Conservation (phyloP, 1,140 invertebrate species). For the Antheraea mylitta region DNA sequence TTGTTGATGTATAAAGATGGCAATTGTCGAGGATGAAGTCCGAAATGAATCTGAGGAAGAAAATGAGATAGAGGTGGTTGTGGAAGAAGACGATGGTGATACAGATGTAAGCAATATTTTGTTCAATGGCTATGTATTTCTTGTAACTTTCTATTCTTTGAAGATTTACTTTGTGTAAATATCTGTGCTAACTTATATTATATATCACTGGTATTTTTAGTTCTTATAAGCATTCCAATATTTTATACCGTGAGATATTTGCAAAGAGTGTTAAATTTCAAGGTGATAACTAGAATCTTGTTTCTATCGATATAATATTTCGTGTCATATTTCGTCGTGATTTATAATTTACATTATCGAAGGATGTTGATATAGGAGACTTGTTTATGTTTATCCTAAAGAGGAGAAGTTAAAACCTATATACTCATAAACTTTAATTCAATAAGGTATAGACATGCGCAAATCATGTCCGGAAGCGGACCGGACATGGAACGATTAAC, state of each 20-base stretch:
- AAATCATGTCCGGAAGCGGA: too few relatives aligned
- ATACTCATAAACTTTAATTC: too few relatives aligned
- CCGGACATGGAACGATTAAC: too few relatives aligned
- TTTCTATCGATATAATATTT: background rate
- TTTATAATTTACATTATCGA: background rate
- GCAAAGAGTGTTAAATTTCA: background rate
- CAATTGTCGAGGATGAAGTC: conserved; percentile 69
- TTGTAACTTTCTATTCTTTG: background rate
- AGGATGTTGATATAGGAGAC: background rate
- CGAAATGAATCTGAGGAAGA: conserved; percentile 71
- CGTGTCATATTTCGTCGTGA: background rate
- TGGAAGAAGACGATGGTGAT: conserved; percentile 65
- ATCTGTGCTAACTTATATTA: background rate
- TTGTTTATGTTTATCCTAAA: background rate
- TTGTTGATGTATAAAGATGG: conserved; percentile 42
- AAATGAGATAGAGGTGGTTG: conserved; percentile 68
- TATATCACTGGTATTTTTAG: background rate
- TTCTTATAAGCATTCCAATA: background rate
- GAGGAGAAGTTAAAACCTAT: too few relatives aligned
- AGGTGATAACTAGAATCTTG: background rate
- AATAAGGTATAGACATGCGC: too few relatives aligned
- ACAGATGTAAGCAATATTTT: conserved; percentile 54
- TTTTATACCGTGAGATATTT: background rate
- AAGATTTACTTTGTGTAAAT: background rate
- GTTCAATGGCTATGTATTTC: background rate